These are phyloP conservation scores for Acleris holmiana DNA, from an alignment of 2,888 invertebrate species.

Conservation along the genomic window DNA sequence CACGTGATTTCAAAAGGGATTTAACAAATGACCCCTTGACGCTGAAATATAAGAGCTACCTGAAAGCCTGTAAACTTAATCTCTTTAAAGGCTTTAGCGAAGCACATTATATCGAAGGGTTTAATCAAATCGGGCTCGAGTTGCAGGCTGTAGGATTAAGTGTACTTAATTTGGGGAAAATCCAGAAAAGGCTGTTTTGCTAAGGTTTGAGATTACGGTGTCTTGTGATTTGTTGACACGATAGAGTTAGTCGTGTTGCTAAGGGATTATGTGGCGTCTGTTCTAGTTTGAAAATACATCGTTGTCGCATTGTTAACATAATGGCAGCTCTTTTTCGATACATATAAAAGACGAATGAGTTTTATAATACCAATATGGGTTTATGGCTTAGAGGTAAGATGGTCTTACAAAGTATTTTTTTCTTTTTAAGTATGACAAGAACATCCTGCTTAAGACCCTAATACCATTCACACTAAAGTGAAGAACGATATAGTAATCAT, in stretches of 20 bases:
- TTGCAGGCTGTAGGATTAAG: conserved; percentile 39
- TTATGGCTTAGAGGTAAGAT: too few relatives aligned
- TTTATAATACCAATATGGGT: too few relatives aligned
- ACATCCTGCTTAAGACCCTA: too few relatives aligned
- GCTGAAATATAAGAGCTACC: conserved; percentile 19
- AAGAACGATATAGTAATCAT: too few relatives aligned
- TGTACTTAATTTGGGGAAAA: conserved; percentile 36
- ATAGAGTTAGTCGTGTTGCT: not conserved
- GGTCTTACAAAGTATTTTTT: too few relatives aligned
- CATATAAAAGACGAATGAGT: too few relatives aligned
- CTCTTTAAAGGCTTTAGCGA: conserved; percentile 29
- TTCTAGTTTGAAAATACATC: too few relatives aligned
- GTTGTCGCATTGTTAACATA: too few relatives aligned
- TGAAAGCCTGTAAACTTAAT: conserved; percentile 34
- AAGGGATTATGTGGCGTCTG: too few relatives aligned
- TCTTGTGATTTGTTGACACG: conserved; percentile 6
- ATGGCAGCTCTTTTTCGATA: too few relatives aligned
- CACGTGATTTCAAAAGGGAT: not conserved
- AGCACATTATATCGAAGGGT: conserved; percentile 41
- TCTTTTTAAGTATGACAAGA: too few relatives aligned
- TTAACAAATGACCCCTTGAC: conserved; percentile 13
- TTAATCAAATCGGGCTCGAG: conserved; percentile 41
- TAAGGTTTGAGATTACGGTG: conserved; percentile 13
- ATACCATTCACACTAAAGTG: too few relatives aligned
- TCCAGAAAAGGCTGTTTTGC: conserved; percentile 21